Evolutionary conservation across 2,797 vertebrate species (phyloP).

Genomic region (Xyrichtys novacula): DNA sequence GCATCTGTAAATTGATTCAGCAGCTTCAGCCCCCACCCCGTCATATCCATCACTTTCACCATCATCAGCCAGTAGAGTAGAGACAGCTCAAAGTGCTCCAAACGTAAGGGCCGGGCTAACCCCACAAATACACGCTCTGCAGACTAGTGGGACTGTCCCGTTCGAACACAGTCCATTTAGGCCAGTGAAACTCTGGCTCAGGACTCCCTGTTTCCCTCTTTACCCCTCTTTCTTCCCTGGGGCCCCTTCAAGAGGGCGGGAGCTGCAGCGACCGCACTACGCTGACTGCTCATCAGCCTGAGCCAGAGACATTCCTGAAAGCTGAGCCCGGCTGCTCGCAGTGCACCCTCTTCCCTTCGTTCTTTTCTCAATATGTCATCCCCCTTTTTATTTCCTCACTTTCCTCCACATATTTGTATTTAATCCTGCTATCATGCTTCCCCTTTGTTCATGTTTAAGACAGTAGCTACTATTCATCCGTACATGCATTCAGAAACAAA

Average conservation of each 20-base stretch:
- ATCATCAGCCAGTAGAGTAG: slow-evolving; percentile 47
- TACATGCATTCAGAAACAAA: slow-evolving; percentile 15
- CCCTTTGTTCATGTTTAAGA: slow-evolving; percentile 7
- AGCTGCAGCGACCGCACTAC: slow-evolving; percentile 81
- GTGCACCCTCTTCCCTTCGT: slow-evolving; percentile 65
- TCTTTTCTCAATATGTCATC: slow-evolving; percentile 66
- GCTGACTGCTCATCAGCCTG: slow-evolving; percentile 75
- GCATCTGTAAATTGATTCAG: slow-evolving; percentile 64
- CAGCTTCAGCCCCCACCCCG: slow-evolving; percentile 58
- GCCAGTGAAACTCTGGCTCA: slow-evolving; percentile 56
- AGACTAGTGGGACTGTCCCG: slow-evolving; percentile 30
- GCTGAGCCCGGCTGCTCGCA: slow-evolving; percentile 76
- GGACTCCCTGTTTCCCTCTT: slow-evolving; percentile 68
- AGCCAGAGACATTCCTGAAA: slow-evolving; percentile 88
- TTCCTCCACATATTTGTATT: slow-evolving; percentile 13
- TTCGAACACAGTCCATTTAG: slow-evolving; percentile 49
- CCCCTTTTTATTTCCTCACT: slow-evolving; percentile 36
- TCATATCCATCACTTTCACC: slow-evolving; percentile 67
- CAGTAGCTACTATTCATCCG: slow-evolving; percentile 7
- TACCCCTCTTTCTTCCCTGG: slow-evolving; percentile 73
- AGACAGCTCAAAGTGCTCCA: slow-evolving; percentile 17
- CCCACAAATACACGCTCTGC: slow-evolving; percentile 28
- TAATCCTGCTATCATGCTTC: neutral
- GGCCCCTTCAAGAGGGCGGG: slow-evolving; percentile 81
- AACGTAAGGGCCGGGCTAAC: neutral